Evolutionary conservation across 2,113 vertebrate genomes (phyloP).

Genomic region (Tichodroma muraria): DNA sequence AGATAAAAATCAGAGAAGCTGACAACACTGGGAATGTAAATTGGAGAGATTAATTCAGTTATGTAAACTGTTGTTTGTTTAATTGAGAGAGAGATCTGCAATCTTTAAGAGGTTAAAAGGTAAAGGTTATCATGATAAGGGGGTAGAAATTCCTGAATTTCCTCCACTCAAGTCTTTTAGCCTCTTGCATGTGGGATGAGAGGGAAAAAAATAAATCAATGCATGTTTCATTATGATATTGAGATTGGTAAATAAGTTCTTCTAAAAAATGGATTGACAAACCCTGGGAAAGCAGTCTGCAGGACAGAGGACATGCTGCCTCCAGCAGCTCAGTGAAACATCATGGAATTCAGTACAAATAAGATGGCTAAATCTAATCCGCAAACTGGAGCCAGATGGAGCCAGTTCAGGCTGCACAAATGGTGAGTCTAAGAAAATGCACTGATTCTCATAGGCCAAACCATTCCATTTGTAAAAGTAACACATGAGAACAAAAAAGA

Average conservation of each 20-base stretch:
- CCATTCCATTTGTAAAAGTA: neutral
- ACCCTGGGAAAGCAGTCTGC: neutral
- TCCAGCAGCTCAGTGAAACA: neutral
- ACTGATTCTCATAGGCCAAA: neutral
- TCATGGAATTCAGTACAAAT: neutral
- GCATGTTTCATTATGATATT: neutral
- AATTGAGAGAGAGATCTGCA: neutral
- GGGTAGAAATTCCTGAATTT: neutral
- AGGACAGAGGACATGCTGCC: neutral
- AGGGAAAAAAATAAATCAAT: neutral
- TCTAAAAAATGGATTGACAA: neutral
- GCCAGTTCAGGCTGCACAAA: neutral
- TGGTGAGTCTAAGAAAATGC: neutral
- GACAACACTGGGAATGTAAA: neutral
- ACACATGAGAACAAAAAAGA: neutral
- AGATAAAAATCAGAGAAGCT: neutral
- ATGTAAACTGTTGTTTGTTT: neutral
- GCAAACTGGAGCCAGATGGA: neutral
- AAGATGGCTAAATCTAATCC: neutral
- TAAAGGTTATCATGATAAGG: neutral
- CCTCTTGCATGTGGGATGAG: neutral
- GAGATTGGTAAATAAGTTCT: neutral
- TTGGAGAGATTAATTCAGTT: neutral
- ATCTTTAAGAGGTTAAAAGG: neutral
- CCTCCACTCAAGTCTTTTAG: neutral